phyloP scores from a whole-genome alignment of 2,113 vertebrate species.

The Ciconia stormi region DNA sequence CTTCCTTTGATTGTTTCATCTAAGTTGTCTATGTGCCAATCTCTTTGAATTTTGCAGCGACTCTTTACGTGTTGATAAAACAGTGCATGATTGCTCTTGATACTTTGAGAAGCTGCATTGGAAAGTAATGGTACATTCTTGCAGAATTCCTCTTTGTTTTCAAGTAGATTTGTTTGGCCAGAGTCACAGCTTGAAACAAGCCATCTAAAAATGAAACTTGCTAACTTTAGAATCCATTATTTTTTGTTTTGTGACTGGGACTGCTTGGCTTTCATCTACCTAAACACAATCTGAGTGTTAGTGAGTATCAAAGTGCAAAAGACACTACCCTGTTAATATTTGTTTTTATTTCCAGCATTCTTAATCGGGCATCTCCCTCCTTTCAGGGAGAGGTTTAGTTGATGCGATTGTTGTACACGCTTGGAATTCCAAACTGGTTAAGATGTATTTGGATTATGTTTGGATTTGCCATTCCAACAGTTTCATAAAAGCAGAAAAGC shows the following conservation, averaged over 20 bases:
- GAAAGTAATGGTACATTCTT: neutral
- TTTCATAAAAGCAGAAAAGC: constrained; percentile 11
- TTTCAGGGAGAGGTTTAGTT: neutral
- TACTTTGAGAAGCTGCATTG: neutral
- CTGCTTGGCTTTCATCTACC: neutral
- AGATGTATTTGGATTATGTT: neutral
- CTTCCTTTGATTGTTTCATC: neutral
- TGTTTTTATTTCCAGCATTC: neutral
- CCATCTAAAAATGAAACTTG: neutral
- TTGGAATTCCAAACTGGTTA: constrained; percentile 2
- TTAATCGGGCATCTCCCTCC: neutral
- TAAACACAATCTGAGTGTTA: neutral
- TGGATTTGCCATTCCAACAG: constrained; percentile 11
- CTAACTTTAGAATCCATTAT: neutral
- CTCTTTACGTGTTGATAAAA: neutral
- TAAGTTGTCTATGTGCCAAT: neutral
- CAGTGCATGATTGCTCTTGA: neutral
- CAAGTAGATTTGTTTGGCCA: neutral
- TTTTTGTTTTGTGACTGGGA: neutral
- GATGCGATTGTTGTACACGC: neutral
- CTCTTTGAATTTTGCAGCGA: neutral
- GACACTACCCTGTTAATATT: neutral
- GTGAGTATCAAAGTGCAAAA: neutral
- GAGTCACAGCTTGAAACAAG: neutral
- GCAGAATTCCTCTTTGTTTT: neutral